Percentiles rank a stretch among this genome's conserved stretches.
These are phyloP conservation scores for Anoura caudifer DNA, from an alignment of 2,113 vertebrate species.

Conservation along the genomic window DNA sequence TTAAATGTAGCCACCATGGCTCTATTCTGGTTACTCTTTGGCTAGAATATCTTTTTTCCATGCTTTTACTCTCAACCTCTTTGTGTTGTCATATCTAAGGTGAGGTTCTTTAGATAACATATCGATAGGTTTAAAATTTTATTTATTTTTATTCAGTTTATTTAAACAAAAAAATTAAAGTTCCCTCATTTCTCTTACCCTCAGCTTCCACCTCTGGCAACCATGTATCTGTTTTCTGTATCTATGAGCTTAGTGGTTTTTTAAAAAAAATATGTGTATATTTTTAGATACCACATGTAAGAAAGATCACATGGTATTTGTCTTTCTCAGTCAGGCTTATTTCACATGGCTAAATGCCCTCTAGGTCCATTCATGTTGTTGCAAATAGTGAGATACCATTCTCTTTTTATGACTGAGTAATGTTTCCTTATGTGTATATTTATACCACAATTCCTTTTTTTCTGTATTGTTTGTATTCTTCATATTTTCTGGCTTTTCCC, in stretches of 20 bases:
- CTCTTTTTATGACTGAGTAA: background rate
- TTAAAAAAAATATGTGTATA: background rate
- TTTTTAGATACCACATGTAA: background rate
- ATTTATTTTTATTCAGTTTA: background rate
- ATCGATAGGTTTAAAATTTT: background rate
- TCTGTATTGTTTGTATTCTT: background rate
- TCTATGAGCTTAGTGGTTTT: background rate
- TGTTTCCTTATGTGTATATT: background rate
- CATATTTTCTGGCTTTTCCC: background rate
- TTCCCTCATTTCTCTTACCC: background rate
- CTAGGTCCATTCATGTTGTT: background rate
- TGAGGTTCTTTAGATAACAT: background rate
- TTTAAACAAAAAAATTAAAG: background rate
- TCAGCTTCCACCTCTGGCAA: no score
- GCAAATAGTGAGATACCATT: background rate
- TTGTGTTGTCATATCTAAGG: background rate
- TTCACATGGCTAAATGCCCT: background rate
- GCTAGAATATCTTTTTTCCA: background rate
- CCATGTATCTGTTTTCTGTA: background rate
- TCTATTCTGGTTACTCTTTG: background rate
- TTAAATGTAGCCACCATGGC: background rate
- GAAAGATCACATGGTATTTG: background rate
- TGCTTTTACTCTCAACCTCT: no score
- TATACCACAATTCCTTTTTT: background rate
- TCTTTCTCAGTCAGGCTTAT: no score